A percentile compares a stretch with the other conserved stretches of the same genome.
Conservation (phyloP, 2,888 invertebrate species). For the Lissonota sp. region DNA sequence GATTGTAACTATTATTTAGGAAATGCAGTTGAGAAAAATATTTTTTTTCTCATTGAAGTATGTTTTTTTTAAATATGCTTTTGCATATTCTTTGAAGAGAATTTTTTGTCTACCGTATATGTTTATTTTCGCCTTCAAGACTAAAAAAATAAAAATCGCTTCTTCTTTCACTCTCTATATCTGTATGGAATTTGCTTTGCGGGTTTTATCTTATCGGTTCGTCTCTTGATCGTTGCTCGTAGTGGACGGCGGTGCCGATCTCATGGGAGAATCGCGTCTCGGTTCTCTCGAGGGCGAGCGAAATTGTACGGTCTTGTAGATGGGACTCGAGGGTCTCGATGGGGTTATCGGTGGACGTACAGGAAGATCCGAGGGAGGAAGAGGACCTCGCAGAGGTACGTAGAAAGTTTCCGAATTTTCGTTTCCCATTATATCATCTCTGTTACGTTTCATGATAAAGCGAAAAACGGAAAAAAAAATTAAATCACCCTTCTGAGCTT, state of each 20-base stretch:
- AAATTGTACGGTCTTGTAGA: conserved; percentile 67
- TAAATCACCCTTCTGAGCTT: background rate
- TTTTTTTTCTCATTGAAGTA: no score
- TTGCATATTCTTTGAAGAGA: no score
- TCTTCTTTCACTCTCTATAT: no score
- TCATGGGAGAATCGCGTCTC: conserved; percentile 64
- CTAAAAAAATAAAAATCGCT: no score
- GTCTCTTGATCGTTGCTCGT: conserved; percentile 48
- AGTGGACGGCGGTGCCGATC: conserved; percentile 58
- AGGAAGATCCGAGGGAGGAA: conserved; percentile 72
- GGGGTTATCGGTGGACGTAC: conserved; percentile 68
- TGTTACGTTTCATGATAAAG: conserved; percentile 8
- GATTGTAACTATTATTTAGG: no score
- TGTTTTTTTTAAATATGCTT: no score
- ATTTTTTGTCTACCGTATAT: no score
- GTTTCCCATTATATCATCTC: conserved; percentile 33
- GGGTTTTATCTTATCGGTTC: conserved; percentile 34
- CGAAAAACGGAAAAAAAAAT: background rate
- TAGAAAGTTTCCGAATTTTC: conserved; percentile 57
- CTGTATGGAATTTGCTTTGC: no score
- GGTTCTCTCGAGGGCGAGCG: conserved; percentile 63
- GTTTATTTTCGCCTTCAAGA: no score
- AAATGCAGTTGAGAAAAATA: no score
- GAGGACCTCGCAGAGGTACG: conserved; percentile 70
- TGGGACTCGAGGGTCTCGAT: conserved; percentile 56